Evolutionary conservation across 35 echinoderm and acorn worm species (phyloP).

Genomic region (Apostichopus japonicus): DNA sequence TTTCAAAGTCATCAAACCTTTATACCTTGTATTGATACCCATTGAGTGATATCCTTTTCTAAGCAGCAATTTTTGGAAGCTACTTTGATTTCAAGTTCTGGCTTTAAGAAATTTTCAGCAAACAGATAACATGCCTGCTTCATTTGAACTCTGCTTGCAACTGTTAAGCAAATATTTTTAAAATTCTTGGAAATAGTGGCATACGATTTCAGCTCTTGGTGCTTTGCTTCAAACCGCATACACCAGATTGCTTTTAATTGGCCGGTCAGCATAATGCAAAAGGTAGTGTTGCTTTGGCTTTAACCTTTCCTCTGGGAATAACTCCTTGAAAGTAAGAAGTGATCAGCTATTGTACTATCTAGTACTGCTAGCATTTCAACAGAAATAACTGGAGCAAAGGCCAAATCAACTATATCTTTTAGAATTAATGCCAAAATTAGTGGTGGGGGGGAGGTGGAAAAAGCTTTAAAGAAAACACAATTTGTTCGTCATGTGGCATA

Average conservation of each 20-base stretch:
- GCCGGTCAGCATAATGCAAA: constrained; percentile 51
- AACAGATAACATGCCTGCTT: background rate
- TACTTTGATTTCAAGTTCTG: no score
- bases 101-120: background rate
- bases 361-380: constrained; percentile 14
- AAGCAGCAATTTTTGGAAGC: constrained; percentile 1
- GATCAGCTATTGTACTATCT: constrained; percentile 11
- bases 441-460: no score
- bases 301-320: constrained; percentile 28
- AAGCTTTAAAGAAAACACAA: background rate
- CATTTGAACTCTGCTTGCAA: background rate
- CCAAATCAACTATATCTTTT: constrained; percentile 45
- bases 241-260: constrained; percentile 2
- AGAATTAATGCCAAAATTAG: constrained; percentile 1
- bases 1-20: no score
- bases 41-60: constrained; percentile 18
- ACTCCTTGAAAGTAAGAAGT: constrained; percentile 22
- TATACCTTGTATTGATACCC: background rate
- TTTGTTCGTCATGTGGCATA: no score
- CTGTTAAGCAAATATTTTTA: no score
- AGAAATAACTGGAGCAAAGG: constrained; percentile 10
- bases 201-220: no score
- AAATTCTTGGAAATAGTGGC: background rate
- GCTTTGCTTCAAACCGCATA: no score
- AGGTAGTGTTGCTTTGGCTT: constrained; percentile 57